Conservation (phyloP, 2,797 vertebrate genomes). For the Channa striata region DNA sequence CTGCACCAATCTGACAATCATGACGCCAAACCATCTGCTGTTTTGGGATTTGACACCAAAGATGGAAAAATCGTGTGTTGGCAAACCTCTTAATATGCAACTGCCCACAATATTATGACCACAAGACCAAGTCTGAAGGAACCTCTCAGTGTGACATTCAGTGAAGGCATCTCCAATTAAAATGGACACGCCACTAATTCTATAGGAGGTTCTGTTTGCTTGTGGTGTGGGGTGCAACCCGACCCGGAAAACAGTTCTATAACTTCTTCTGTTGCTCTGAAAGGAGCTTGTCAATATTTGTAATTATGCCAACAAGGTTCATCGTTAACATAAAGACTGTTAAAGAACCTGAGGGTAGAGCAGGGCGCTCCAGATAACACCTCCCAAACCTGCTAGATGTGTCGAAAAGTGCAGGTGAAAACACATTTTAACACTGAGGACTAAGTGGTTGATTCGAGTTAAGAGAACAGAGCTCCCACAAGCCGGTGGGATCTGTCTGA, state of each 20-base stretch:
- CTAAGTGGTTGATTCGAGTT: too few species aligned
- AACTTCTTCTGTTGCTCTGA: too few species aligned
- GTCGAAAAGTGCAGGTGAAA: too few species aligned
- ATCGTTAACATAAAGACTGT: too few species aligned
- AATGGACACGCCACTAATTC: not conserved
- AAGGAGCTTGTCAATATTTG: too few species aligned
- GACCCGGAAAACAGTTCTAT: not conserved
- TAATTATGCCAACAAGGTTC: too few species aligned
- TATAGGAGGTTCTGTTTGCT: not conserved
- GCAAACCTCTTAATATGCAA: not conserved
- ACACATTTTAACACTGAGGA: too few species aligned
- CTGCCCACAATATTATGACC: not conserved
- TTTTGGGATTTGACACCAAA: not conserved
- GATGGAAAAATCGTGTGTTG: not conserved
- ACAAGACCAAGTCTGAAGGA: not conserved
- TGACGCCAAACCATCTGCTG: not conserved
- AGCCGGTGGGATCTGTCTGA: too few species aligned
- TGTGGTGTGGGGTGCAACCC: not conserved
- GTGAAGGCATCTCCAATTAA: not conserved
- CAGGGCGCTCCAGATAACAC: too few species aligned
- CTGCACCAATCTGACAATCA: not conserved
- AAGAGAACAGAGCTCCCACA: too few species aligned
- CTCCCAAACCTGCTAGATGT: too few species aligned
- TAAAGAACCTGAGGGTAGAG: too few species aligned
- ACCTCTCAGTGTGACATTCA: not conserved